Percentiles rank a stretch among this genome's conserved stretches.
Conservation (phyloP, 2,113 vertebrate species). For the Dasypus novemcinctus region DNA sequence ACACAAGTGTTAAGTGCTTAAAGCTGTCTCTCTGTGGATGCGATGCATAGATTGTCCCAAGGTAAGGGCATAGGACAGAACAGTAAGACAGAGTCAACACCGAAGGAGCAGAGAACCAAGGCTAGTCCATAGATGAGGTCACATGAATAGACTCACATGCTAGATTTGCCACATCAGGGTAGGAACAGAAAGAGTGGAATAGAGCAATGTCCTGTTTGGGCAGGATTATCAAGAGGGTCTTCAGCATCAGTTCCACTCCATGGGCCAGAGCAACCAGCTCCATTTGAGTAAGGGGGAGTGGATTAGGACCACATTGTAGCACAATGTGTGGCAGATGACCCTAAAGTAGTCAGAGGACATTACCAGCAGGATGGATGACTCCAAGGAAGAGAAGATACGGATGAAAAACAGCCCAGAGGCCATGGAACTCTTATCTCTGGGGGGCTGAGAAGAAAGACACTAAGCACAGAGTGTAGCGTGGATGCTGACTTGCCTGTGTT, state of each 20-base stretch:
- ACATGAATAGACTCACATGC: background rate
- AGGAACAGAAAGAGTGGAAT: background rate
- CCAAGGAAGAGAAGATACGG: conserved; percentile 40
- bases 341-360: conserved; percentile 32
- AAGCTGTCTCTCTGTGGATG: background rate
- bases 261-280: background rate
- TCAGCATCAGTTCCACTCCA: background rate
- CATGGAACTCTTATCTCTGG: background rate
- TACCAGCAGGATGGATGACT: conserved; percentile 16
- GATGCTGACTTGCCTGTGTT: conserved; percentile 24
- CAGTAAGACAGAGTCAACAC: background rate
- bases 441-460: conserved; percentile 44
- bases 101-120: background rate
- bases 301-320: background rate
- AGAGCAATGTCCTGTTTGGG: conserved; percentile 2
- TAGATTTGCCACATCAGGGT: background rate
- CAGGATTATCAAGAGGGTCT: conserved; percentile 13
- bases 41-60: background rate
- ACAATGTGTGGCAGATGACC: background rate
- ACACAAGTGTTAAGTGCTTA: conserved; percentile 35
- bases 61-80: background rate
- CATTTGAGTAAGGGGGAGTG: background rate
- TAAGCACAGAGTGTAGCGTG: background rate
- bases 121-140: background rate
- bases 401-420: conserved; percentile 49